Evolutionary conservation across 2,113 vertebrate genomes (phyloP).

Genomic region (Xerus inauris): DNA sequence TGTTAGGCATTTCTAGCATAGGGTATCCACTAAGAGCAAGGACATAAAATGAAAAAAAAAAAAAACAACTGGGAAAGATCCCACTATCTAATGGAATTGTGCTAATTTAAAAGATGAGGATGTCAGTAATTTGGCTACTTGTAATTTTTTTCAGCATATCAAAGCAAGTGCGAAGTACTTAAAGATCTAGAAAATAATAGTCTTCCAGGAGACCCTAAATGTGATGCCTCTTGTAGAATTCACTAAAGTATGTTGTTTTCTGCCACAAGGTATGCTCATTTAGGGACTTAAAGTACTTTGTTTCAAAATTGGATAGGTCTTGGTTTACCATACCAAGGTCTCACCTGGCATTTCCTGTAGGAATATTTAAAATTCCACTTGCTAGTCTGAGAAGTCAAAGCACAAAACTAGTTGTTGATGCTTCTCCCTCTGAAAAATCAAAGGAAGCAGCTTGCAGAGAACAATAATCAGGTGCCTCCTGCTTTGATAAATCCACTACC

Average conservation of each 20-base stretch:
- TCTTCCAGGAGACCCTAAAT: slow-evolving; percentile 37
- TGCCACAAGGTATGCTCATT: slow-evolving; percentile 32
- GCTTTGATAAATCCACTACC: slow-evolving; percentile 1
- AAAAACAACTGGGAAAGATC: background rate
- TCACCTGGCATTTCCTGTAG: slow-evolving; percentile 10
- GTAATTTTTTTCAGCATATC: slow-evolving; percentile 35
- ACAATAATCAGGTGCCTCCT: background rate
- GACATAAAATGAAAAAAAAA: background rate
- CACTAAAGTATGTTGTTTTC: slow-evolving; percentile 21
- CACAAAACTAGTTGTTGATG: slow-evolving; percentile 41
- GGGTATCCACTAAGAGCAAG: background rate
- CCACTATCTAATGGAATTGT: background rate
- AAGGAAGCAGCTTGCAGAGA: slow-evolving; percentile 56
- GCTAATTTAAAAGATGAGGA: slow-evolving; percentile 36
- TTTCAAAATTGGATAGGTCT: slow-evolving; percentile 57
- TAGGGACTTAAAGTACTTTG: slow-evolving; percentile 36
- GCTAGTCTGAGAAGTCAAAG: slow-evolving; percentile 55
- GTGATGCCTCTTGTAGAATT: slow-evolving; percentile 35
- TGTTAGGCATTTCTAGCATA: slow-evolving; percentile 33
- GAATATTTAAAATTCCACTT: slow-evolving; percentile 63
- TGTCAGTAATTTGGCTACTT: slow-evolving; percentile 45
- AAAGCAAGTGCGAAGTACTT: slow-evolving; percentile 59
- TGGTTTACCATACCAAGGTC: slow-evolving; percentile 42
- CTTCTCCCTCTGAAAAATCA: slow-evolving; percentile 19
- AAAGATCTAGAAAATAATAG: slow-evolving; percentile 58